phyloP scores from a whole-genome alignment of 2,888 invertebrate species.

The Anthrax anthrax region DNA sequence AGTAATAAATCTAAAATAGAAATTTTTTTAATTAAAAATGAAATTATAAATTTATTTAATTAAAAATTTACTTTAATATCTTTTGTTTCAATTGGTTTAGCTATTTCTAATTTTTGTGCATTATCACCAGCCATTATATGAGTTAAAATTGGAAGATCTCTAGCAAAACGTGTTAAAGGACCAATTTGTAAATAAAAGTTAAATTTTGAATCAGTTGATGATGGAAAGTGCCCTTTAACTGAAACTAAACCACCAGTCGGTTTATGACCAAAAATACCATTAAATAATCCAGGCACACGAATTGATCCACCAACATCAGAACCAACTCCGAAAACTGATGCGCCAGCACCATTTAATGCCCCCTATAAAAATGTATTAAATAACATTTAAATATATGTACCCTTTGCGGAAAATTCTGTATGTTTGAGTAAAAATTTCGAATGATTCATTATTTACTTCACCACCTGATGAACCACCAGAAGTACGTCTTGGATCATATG shows the following conservation, averaged over 20 bases:
- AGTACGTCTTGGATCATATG: slow-evolving; percentile 58
- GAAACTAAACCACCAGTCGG: slow-evolving; percentile 52
- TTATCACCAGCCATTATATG: slow-evolving; percentile 43
- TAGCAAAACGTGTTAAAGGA: slow-evolving; percentile 65
- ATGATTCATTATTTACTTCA: slow-evolving; percentile 41
- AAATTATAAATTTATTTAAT: slow-evolving; percentile 11
- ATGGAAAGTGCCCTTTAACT: slow-evolving; percentile 47
- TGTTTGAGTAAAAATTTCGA: neutral
- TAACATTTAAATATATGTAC: neutral
- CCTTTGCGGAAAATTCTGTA: too few species aligned
- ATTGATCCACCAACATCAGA: slow-evolving; percentile 83
- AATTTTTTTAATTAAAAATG: slow-evolving; percentile 16
- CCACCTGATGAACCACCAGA: slow-evolving; percentile 84
- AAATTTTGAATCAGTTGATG: slow-evolving; percentile 36
- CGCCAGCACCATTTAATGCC: slow-evolving; percentile 57
- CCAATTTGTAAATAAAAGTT: slow-evolving; percentile 43
- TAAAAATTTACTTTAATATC: slow-evolving; percentile 31
- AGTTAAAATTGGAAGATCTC: slow-evolving; percentile 55
- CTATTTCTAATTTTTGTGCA: slow-evolving; percentile 33
- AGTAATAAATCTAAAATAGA: slow-evolving; percentile 1
- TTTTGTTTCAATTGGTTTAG: slow-evolving; percentile 37
- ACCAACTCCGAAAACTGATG: slow-evolving; percentile 61
- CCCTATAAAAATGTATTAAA: slow-evolving; percentile 35
- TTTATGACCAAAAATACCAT: slow-evolving; percentile 80
- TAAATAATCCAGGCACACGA: slow-evolving; percentile 69